phyloP scores from a whole-genome alignment of 2,888 invertebrate genomes.

The Philhelius pedissequus region DNA sequence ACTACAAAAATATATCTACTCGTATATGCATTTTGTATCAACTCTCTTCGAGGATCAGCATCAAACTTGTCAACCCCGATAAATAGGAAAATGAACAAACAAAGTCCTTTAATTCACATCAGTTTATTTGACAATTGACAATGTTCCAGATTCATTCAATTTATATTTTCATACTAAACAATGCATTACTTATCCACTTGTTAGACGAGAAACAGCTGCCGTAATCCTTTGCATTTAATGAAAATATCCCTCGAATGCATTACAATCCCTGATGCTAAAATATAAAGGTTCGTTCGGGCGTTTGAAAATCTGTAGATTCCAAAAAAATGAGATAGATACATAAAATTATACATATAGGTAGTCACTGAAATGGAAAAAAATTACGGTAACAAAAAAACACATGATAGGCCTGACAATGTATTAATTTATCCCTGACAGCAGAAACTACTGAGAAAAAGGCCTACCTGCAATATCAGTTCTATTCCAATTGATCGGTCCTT shows the following conservation, averaged over 20 bases:
- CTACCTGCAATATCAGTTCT: background rate
- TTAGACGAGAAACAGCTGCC: conserved; percentile 10
- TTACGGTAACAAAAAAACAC: conserved; percentile 2
- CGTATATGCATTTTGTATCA: background rate
- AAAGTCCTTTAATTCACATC: background rate
- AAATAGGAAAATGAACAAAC: background rate
- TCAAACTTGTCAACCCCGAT: background rate
- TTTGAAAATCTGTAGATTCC: conserved; percentile 11
- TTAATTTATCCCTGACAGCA: conserved; percentile 11
- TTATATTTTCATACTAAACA: background rate
- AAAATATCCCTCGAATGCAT: background rate
- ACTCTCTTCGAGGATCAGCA: background rate
- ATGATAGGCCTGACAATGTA: conserved; percentile 27
- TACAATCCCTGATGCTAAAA: background rate
- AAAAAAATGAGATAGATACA: no score
- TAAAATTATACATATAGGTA: conserved; percentile 12
- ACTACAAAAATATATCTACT: no score
- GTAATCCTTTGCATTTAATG: conserved; percentile 22
- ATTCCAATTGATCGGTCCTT: background rate
- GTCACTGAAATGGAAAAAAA: conserved; percentile 24
- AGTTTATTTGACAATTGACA: conserved; percentile 24
- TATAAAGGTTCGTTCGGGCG: background rate
- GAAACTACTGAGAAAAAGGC: no score
- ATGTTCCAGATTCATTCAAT: conserved; percentile 17
- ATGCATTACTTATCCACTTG: conserved; percentile 27